Evolutionary conservation across 2,888 invertebrate genomes (phyloP).

Genomic region (Drosophila anceps): DNA sequence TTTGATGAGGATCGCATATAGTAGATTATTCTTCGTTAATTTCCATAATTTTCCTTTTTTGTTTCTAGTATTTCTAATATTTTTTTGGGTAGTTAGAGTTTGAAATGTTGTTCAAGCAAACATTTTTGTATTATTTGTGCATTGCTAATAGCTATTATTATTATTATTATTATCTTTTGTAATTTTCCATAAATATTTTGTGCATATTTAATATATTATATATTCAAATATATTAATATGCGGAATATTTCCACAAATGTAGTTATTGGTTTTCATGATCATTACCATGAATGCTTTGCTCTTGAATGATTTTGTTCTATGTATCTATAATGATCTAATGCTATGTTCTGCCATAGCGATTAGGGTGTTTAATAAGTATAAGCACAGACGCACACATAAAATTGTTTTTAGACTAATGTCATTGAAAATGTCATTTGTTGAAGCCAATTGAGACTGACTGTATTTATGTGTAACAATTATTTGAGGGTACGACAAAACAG

Average conservation of each 20-base stretch:
- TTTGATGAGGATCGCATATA: not conserved
- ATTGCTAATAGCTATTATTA: not conserved
- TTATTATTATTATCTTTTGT: slow-evolving; percentile 29
- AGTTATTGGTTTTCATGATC: slow-evolving; percentile 10
- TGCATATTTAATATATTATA: not conserved
- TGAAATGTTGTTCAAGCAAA: no score
- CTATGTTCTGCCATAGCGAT: slow-evolving; percentile 7
- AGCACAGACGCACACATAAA: slow-evolving; percentile 63
- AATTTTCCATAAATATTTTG: slow-evolving; percentile 1
- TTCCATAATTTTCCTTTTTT: not conserved
- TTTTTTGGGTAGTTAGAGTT: not conserved
- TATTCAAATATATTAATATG: no score
- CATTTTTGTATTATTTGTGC: not conserved
- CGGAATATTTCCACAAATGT: not conserved
- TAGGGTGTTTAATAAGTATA: slow-evolving; percentile 18
- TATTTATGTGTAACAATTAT: slow-evolving; percentile 74
- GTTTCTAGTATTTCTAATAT: not conserved
- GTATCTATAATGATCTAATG: slow-evolving; percentile 1
- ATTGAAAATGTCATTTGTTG: slow-evolving; percentile 76
- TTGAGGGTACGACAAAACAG: slow-evolving; percentile 37
- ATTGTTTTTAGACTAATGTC: slow-evolving; percentile 76
- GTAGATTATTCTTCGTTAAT: not conserved
- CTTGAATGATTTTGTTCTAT: not conserved
- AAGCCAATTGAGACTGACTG: slow-evolving; percentile 80
- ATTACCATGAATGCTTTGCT: slow-evolving; percentile 1